A percentile compares a stretch with the other conserved stretches of the same genome.
These are phyloP conservation scores for Myoxocephalus aenaeus DNA, from an alignment of 2,797 vertebrate genomes.

Conservation along the genomic window DNA sequence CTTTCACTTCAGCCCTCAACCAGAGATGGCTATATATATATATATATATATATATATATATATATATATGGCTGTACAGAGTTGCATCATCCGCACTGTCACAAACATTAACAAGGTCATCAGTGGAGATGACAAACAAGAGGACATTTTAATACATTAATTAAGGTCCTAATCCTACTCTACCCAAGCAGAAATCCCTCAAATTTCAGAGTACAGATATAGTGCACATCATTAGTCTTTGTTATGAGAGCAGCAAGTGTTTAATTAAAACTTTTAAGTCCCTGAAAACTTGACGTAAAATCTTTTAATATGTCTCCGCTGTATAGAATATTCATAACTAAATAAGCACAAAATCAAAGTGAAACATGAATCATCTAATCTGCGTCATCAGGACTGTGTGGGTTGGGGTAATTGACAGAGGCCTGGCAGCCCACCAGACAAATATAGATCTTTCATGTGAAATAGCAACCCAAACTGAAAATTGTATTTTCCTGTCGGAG, in stretches of 20 bases:
- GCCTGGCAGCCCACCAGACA: constrained; percentile 1
- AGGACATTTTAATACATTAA: neutral
- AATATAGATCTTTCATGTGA: constrained; percentile 2
- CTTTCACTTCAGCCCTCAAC: neutral
- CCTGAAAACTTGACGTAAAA: neutral
- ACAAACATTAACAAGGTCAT: constrained; percentile 7
- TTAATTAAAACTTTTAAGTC: neutral
- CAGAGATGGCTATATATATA: neutral
- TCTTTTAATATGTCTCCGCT: neutral
- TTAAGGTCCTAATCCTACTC: neutral
- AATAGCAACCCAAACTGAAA: neutral
- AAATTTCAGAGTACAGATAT: constrained; percentile 2
- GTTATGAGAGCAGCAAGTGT: neutral
- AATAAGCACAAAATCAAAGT: neutral
- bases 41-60: no score
- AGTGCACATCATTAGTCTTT: constrained; percentile 6
- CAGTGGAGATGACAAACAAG: constrained; percentile 4
- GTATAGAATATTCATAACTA: neutral
- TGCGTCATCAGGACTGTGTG: neutral
- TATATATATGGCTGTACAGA: neutral
- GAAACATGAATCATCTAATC: neutral
- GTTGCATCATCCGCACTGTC: constrained; percentile 25
- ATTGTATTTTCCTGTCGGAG: neutral
- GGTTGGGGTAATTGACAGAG: neutral
- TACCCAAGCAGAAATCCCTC: neutral